Evolutionary conservation across 1,140 invertebrate species (phyloP).

Genomic region (Bacillus rossius): DNA sequence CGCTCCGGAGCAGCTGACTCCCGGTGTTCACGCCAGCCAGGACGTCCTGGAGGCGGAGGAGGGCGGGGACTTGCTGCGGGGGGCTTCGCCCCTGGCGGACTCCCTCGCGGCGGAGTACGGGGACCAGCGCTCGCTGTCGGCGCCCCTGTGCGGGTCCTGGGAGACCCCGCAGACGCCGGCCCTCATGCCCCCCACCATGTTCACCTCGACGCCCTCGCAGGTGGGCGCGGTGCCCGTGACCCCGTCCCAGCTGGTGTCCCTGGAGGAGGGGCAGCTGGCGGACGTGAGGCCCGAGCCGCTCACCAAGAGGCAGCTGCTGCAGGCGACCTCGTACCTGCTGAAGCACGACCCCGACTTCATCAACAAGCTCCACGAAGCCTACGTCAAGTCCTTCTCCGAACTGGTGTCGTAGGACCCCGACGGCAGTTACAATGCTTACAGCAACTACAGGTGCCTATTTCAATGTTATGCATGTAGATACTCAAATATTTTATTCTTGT

Average conservation of each 20-base stretch:
- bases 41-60: constrained; percentile 39
- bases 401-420: constrained; percentile 48
- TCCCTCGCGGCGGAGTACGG: not conserved
- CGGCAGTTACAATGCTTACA: too few species aligned
- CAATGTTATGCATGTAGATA: too few species aligned
- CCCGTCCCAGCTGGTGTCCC: not conserved
- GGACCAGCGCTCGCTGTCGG: constrained; percentile 38
- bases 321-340: constrained; percentile 80
- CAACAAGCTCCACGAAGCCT: constrained; percentile 82
- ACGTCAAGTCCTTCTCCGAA: constrained; percentile 77
- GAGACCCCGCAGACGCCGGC: constrained; percentile 57
- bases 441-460: too few species aligned
- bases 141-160: constrained; percentile 39
- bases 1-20: too few species aligned
- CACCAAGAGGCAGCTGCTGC: constrained; percentile 79
- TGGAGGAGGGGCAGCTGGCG: constrained; percentile 10
- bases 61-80: constrained; percentile 47
- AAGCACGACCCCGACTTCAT: constrained; percentile 84
- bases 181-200: constrained; percentile 79
- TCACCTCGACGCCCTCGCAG: constrained; percentile 37
- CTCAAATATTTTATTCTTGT: too few species aligned
- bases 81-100: constrained; percentile 39
- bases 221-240: constrained; percentile 11
- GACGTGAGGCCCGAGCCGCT: constrained; percentile 59
- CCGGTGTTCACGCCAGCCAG: too few species aligned